phyloP scores from a whole-genome alignment of 2,888 invertebrate genomes.

The Oscheius sp. region DNA sequence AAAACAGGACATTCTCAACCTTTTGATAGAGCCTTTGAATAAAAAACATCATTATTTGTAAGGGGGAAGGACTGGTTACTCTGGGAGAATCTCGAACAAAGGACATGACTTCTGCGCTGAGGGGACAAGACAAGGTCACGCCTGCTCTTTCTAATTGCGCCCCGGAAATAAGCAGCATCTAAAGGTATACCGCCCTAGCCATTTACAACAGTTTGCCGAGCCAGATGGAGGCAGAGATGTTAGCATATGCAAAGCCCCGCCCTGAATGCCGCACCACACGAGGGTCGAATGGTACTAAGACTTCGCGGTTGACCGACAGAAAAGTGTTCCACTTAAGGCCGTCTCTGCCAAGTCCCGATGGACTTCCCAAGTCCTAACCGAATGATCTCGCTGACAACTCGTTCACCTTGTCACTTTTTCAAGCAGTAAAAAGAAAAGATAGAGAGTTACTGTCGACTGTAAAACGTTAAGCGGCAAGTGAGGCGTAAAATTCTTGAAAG shows the following conservation, averaged over 20 bases:
- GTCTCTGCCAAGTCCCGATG: background rate
- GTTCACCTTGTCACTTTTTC: background rate
- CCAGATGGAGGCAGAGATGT: conserved; percentile 18
- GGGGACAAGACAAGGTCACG: conserved; percentile 19
- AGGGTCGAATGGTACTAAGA: conserved; percentile 3
- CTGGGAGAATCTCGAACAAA: conserved; percentile 14
- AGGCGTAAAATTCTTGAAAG: no score
- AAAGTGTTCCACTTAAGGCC: conserved; percentile 24
- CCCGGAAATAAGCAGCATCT: conserved; percentile 2
- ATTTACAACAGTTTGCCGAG: conserved; percentile 27
- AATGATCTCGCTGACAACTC: background rate
- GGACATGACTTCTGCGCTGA: conserved; percentile 7
- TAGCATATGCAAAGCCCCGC: conserved; percentile 27
- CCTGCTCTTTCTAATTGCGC: conserved; percentile 17
- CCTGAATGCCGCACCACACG: conserved; percentile 13
- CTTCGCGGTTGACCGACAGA: conserved; percentile 24
- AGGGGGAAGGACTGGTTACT: conserved; percentile 10
- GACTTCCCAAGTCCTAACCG: background rate
- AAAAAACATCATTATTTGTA: background rate
- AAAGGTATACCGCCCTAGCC: background rate
- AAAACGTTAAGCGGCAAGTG: background rate
- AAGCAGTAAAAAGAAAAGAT: background rate
- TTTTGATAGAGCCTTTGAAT: background rate
- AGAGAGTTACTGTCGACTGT: background rate
- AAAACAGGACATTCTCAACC: background rate